Evolutionary conservation across 2,113 vertebrate genomes (phyloP).

Genomic region (Thymallus thymallus): DNA sequence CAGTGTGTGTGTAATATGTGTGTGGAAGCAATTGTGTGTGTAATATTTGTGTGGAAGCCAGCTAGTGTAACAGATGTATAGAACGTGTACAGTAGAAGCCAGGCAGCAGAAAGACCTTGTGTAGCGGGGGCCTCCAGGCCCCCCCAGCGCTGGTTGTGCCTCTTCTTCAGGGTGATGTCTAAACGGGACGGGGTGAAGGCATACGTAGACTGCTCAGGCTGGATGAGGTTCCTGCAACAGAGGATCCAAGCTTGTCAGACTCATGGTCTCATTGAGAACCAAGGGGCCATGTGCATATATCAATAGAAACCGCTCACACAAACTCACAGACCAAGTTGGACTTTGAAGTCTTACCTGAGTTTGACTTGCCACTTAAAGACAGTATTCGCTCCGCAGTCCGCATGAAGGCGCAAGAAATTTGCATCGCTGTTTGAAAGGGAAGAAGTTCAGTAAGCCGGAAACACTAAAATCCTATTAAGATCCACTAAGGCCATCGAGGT

Average conservation of each 20-base stretch:
- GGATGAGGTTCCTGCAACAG: constrained; percentile 87
- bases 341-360: constrained; percentile 80
- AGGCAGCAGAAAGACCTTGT: constrained; percentile 93
- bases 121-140: constrained; percentile 89
- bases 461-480: no score
- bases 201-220: constrained; percentile 89
- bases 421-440: constrained; percentile 70
- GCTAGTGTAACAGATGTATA: neutral
- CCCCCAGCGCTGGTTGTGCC: constrained; percentile 95
- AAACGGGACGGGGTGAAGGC: constrained; percentile 88
- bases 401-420: constrained; percentile 88
- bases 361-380: constrained; percentile 98
- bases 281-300: no score
- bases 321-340: neutral
- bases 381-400: constrained; percentile 86
- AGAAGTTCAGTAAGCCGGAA: neutral
- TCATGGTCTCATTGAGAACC: no score
- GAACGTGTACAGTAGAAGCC: constrained; percentile 41
- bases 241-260: neutral
- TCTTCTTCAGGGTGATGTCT: constrained; percentile 90
- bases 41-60: no score
- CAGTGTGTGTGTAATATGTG: no score
- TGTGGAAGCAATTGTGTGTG: no score
- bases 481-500: no score
- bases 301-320: neutral